Percentiles rank a stretch among this genome's conserved stretches.
Evolutionary conservation across 2,888 invertebrate genomes (phyloP).

Genomic region (Chaetoderma sp.): DNA sequence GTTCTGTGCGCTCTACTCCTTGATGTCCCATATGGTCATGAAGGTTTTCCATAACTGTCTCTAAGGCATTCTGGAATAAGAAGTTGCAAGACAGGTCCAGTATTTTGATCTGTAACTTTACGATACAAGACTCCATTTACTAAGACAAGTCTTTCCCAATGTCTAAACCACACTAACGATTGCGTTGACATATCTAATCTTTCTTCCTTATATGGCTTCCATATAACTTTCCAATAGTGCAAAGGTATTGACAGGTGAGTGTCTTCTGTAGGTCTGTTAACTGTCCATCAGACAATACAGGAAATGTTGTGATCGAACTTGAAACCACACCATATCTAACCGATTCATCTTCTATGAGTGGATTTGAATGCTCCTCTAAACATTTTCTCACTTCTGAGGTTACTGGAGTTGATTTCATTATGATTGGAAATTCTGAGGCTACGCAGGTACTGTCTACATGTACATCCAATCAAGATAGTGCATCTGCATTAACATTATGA

Average conservation of each 20-base stretch:
- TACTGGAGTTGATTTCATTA: not conserved
- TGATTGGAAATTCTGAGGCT: not conserved
- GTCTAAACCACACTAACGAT: not conserved
- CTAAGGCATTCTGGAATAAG: constrained; percentile 7
- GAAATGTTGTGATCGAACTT: too few species aligned
- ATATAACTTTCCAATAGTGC: not conserved
- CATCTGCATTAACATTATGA: constrained; percentile 4
- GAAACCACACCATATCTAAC: too few species aligned
- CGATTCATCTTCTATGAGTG: too few species aligned
- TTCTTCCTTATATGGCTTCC: not conserved
- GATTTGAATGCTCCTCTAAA: too few species aligned
- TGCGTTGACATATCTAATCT: not conserved
- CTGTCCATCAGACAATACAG: not conserved
- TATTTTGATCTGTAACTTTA: not conserved
- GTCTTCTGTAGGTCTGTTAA: not conserved
- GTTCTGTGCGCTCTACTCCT: constrained; percentile 16
- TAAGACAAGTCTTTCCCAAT: not conserved
- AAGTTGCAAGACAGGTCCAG: constrained; percentile 8
- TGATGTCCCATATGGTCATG: constrained; percentile 33
- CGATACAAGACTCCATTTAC: not conserved
- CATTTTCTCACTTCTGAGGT: too few species aligned
- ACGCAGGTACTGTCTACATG: not conserved
- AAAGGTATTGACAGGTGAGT: not conserved
- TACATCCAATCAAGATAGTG: not conserved
- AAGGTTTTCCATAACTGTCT: constrained; percentile 13